phyloP scores from a whole-genome alignment of 2,888 invertebrate species.

The Drosophila flavopinicola region DNA sequence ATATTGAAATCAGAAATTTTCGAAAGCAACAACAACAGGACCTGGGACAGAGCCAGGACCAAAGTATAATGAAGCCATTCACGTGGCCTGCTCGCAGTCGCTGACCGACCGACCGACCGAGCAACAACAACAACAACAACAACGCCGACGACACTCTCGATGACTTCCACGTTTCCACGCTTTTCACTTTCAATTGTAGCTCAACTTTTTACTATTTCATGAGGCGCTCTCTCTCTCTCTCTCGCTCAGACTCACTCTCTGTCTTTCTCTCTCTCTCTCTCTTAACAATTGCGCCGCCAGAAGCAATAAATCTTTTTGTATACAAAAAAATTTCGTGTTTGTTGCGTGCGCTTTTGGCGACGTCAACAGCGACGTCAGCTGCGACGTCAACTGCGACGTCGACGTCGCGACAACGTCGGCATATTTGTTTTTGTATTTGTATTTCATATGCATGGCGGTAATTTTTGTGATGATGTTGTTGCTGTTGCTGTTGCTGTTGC shows the following conservation, averaged over 20 bases:
- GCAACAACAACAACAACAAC: constrained; percentile 14
- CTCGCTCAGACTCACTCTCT: constrained; percentile 5
- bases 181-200: constrained; percentile 82
- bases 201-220: constrained; percentile 73
- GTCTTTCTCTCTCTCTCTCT: constrained; percentile 15
- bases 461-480: constrained; percentile 75
- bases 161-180: constrained; percentile 81
- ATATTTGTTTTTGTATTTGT: too few relatives aligned
- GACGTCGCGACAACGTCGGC: too few relatives aligned
- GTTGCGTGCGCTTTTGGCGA: constrained; percentile 67
- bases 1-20: constrained; percentile 66
- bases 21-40: constrained; percentile 25
- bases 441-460: constrained; percentile 79
- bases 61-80: constrained; percentile 68
- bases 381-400: constrained; percentile 25
- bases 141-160: constrained; percentile 66
- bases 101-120: constrained; percentile 58
- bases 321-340: constrained; percentile 57
- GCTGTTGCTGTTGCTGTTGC: constrained; percentile 46
- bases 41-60: constrained; percentile 37
- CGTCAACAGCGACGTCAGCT: constrained; percentile 27
- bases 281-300: constrained; percentile 75
- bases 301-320: constrained; percentile 78
- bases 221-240: constrained; percentile 37
- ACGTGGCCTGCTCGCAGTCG: constrained; percentile 27